These are phyloP conservation scores for Aspidiotus rigidus DNA, from an alignment of 2,888 invertebrate genomes.

Conservation along the genomic window DNA sequence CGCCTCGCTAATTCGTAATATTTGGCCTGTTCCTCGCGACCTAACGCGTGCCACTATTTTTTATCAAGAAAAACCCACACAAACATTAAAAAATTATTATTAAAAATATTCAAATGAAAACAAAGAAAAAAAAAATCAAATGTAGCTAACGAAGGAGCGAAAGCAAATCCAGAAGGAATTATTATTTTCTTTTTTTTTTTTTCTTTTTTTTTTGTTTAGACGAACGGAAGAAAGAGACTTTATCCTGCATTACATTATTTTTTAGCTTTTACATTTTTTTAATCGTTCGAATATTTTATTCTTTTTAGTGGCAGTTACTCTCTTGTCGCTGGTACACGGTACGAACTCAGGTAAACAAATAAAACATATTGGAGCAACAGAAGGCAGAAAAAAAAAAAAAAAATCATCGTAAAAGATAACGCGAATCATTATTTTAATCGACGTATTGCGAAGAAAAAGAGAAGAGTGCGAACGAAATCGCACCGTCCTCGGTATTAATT, in stretches of 20 bases:
- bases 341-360: conserved; percentile 7
- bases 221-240: conserved; percentile 34
- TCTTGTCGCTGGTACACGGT: conserved; percentile 11
- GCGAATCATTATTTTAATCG: conserved; percentile 1
- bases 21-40: conserved; percentile 98
- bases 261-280: too few species aligned
- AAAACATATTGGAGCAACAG: conserved; percentile 26
- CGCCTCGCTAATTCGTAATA: conserved; percentile 98
- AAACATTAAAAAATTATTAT: conserved; percentile 34
- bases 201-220: conserved; percentile 6
- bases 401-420: conserved; percentile 3
- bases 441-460: conserved; percentile 37
- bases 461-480: too few species aligned
- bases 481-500: too few species aligned
- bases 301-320: not conserved
- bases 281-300: not conserved
- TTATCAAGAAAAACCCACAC: conserved; percentile 43
- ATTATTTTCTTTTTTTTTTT: conserved; percentile 21
- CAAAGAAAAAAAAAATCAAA: conserved; percentile 31
- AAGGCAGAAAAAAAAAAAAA: conserved; percentile 32
- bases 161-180: conserved; percentile 22
- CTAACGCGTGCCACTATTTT: conserved; percentile 95
- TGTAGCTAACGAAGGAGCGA: not conserved
- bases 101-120: conserved; percentile 37
- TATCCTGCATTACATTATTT: too few species aligned